Percentiles rank a stretch among this genome's conserved stretches.
These are phyloP conservation scores for Nysson spinosus DNA, from an alignment of 2,888 invertebrate genomes.

Conservation along the genomic window DNA sequence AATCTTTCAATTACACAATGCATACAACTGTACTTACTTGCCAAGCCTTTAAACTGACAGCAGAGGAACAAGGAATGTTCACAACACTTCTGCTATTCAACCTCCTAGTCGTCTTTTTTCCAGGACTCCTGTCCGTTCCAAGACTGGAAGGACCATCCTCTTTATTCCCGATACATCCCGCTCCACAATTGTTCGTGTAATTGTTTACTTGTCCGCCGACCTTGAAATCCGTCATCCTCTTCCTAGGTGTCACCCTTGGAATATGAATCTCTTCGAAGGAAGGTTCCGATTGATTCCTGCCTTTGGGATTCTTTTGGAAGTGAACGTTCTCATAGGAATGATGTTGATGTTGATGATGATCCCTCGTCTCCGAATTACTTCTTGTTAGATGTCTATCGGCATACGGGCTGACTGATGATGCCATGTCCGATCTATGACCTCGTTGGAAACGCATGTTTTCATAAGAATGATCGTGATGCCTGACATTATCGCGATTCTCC, in stretches of 20 bases:
- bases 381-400: slow-evolving; percentile 53
- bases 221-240: slow-evolving; percentile 67
- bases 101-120: slow-evolving; percentile 60
- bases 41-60: slow-evolving; percentile 61
- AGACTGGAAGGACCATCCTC: slow-evolving; percentile 66
- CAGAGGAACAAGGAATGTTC: slow-evolving; percentile 69
- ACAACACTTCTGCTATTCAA: slow-evolving; percentile 69
- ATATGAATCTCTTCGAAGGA: slow-evolving; percentile 71
- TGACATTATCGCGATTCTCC: slow-evolving; percentile 62
- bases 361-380: slow-evolving; percentile 67
- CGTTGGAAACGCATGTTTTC: slow-evolving; percentile 66
- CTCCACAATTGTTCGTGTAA: slow-evolving; percentile 43
- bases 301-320: slow-evolving; percentile 54
- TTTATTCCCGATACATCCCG: slow-evolving; percentile 34
- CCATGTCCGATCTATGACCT: slow-evolving; percentile 48
- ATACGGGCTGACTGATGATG: slow-evolving; percentile 34
- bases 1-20: too few relatives aligned
- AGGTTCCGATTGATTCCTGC: slow-evolving; percentile 53
- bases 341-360: too few relatives aligned
- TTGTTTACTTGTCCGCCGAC: slow-evolving; percentile 70
- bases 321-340: slow-evolving; percentile 65
- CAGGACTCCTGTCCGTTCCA: slow-evolving; percentile 61
- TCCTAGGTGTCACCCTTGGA: slow-evolving; percentile 68
- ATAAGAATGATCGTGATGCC: slow-evolving; percentile 58
- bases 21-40: slow-evolving; percentile 65